Base-by-base conservation (phyloP, 1,140 invertebrate species). In the Bombus impatiens region DNA sequence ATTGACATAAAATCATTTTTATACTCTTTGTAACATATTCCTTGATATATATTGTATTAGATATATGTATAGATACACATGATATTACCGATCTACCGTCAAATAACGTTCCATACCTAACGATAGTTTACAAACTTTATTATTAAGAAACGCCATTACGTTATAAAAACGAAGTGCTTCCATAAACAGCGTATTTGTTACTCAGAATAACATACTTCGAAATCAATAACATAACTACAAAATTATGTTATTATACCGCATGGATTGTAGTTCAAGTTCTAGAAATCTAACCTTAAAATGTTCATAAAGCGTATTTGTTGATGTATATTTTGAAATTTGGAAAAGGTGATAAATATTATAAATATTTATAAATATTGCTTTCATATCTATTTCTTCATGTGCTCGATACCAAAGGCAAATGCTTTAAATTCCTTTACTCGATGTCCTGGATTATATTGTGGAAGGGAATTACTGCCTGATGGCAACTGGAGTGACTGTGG, bases 401-500 rank as follows among this genome's bases (percentile, higher is more conserved):
- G 85, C 25, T 84, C 67, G 5, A 1, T 78, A 67, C 10, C 70
- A 74, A 87, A 87, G 8, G 35, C 25, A 32, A 72, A 53, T 44
- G 84, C n/a, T 40, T 87, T 92, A 88, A 92, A 86, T 53, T 53
- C 42, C 0, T 88, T 94, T 71, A 72, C 91, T 18, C 92, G 92
- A 83, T 99, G 98, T 95, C 98, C 98, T 18, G 98, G 98, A 3
- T 93, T 97, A 42, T 99, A 99, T 93, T 99, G 98, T 95, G 98
- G 98, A 25, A 96, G 97, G 57, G 96, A 96, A 59, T 91, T 96
- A 68, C 90, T 97, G 13, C 93, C 94, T 3, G 96, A 97, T 95
- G 97, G 96, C 59, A 96, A 96, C 57, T 97, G 97, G 96, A 97
- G 97, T 91, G 96, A 96, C 67, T 98, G 98, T 92, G 97, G 98